Conservation (phyloP, 2,113 vertebrate species). For the Galbula dea region DNA sequence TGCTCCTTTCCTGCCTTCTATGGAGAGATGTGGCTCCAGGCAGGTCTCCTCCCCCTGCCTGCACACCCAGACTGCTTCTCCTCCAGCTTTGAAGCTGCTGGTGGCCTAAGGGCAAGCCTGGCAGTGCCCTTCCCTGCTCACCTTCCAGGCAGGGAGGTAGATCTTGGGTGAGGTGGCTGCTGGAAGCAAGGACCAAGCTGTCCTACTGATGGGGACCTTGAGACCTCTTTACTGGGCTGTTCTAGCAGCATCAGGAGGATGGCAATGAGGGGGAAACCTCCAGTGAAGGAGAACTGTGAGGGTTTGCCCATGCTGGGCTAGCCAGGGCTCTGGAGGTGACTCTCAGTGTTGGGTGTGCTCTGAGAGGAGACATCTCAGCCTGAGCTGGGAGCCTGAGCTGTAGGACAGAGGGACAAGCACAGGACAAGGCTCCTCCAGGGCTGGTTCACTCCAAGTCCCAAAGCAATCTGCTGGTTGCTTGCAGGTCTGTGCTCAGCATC, state of each 20-base stretch:
- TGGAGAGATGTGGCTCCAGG: background rate
- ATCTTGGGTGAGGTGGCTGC: background rate
- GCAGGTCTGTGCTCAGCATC: too few species aligned
- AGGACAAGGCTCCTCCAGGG: background rate
- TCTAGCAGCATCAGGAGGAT: background rate
- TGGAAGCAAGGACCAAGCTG: background rate
- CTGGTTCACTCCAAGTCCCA: background rate
- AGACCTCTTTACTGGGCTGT: background rate
- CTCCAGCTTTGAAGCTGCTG: background rate
- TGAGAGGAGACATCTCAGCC: background rate
- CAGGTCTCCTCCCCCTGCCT: background rate
- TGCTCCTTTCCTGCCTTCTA: slow-evolving; percentile 37
- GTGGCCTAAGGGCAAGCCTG: background rate
- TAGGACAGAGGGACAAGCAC: background rate
- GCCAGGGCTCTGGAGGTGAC: background rate
- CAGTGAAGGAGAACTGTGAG: background rate
- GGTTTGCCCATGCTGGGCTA: too few species aligned
- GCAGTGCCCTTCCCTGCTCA: background rate
- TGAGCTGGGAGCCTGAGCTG: background rate
- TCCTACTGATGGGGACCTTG: background rate
- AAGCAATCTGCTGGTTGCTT: too few species aligned
- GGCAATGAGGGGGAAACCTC: background rate
- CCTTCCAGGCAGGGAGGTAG: background rate
- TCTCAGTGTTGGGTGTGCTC: fast-evolving
- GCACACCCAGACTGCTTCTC: background rate